A percentile compares a stretch with the other conserved stretches of the same genome.
These are phyloP conservation scores for Diogma glabrata DNA, from an alignment of 2,888 invertebrate species.

Conservation along the genomic window DNA sequence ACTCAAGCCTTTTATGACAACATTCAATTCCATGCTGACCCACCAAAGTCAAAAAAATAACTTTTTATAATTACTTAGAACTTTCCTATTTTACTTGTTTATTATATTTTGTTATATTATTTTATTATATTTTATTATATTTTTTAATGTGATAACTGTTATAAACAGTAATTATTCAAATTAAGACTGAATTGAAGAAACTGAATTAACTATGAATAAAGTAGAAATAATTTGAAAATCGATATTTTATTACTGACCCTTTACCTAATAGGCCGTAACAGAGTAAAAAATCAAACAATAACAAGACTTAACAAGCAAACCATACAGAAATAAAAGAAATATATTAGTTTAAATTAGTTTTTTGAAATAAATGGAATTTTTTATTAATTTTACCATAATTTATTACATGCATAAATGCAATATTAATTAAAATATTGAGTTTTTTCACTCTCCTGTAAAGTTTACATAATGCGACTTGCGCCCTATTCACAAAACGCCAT, in stretches of 20 bases:
- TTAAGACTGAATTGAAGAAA: constrained; percentile 1
- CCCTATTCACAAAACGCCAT: too few relatives aligned
- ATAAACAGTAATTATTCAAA: background rate
- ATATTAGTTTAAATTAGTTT: background rate
- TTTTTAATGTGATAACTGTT: constrained; percentile 6
- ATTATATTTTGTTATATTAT: background rate
- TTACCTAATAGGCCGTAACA: constrained; percentile 4
- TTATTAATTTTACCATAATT: background rate
- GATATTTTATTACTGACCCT: background rate
- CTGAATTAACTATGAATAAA: background rate
- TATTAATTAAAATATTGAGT: background rate
- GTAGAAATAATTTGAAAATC: constrained; percentile 1
- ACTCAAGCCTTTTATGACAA: background rate
- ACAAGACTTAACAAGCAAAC: constrained; percentile 2
- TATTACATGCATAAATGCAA: background rate
- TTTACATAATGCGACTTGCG: too few relatives aligned
- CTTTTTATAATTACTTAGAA: background rate
- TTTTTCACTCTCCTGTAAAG: too few relatives aligned
- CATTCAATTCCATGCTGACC: constrained; percentile 1
- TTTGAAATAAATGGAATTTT: background rate
- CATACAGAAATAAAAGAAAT: constrained; percentile 2
- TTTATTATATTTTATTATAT: background rate
- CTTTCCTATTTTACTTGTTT: constrained; percentile 1
- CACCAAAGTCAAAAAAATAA: constrained; percentile 2
- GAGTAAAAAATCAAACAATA: background rate